A percentile compares a stretch with the other conserved stretches of the same genome.
These are phyloP conservation scores for Sarcophaga caerulescens DNA, from an alignment of 2,888 invertebrate species.

Conservation along the genomic window DNA sequence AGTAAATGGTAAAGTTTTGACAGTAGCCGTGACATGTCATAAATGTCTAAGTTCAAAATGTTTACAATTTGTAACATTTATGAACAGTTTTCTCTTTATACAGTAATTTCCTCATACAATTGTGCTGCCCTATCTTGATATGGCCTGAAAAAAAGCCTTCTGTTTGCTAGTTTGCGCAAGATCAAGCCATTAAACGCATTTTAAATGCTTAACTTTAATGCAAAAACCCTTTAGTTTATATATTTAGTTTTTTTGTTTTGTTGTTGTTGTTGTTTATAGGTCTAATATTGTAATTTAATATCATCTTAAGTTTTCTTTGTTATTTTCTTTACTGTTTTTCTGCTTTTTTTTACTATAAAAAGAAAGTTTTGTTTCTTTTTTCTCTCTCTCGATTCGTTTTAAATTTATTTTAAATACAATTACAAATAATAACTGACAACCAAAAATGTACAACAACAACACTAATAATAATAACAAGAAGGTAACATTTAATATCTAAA, in stretches of 20 bases:
- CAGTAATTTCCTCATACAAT: slow-evolving; percentile 40
- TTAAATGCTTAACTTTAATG: slow-evolving; percentile 30
- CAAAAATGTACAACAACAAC: slow-evolving; percentile 3
- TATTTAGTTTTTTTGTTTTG: neutral
- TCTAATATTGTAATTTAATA: slow-evolving; percentile 63
- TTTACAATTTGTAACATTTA: slow-evolving; percentile 20
- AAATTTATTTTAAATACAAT: slow-evolving; percentile 58
- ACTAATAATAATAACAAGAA: slow-evolving; percentile 20
- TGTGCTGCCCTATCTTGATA: slow-evolving; percentile 47
- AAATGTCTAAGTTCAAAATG: slow-evolving; percentile 18
- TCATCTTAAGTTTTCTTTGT: slow-evolving; percentile 53
- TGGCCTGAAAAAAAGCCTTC: neutral
- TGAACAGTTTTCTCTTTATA: slow-evolving; percentile 10
- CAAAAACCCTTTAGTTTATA: slow-evolving; percentile 48
- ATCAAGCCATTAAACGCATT: slow-evolving; percentile 53
- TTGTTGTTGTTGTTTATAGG: neutral
- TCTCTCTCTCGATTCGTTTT: slow-evolving; percentile 5
- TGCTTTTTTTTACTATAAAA: slow-evolving; percentile 28
- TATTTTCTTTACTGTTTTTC: neutral
- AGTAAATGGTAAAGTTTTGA: neutral
- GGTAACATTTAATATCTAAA: slow-evolving; percentile 70
- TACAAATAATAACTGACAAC: slow-evolving; percentile 64
- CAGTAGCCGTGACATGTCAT: slow-evolving; percentile 56
- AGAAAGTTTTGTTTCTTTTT: slow-evolving; percentile 47
- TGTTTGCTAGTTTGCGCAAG: slow-evolving; percentile 1